Evolutionary conservation across 2,797 vertebrate genomes (phyloP).

Genomic region (Falco rusticolus): DNA sequence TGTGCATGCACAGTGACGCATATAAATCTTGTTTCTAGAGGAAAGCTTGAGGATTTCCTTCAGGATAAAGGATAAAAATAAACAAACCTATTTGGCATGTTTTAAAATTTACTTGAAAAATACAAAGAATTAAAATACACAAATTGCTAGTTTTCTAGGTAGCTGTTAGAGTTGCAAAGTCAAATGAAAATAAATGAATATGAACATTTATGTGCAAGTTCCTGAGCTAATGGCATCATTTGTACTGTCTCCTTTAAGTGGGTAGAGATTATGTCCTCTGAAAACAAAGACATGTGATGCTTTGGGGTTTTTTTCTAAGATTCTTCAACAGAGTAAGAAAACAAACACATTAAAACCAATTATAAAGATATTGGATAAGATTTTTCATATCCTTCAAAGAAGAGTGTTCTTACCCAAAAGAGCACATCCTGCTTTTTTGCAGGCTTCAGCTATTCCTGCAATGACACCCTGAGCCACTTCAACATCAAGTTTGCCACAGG

Average conservation of each 20-base stretch:
- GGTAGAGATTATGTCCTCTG: background rate
- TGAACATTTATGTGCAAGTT: background rate
- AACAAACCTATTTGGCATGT: background rate
- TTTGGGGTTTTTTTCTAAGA: background rate
- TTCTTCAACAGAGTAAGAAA: background rate
- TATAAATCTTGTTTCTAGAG: background rate
- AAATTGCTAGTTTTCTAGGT: background rate
- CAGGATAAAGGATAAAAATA: background rate
- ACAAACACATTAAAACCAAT: background rate
- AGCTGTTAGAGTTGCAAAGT: background rate
- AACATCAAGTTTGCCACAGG: constrained; percentile 91
- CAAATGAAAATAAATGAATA: background rate
- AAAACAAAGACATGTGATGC: background rate
- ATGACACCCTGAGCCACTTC: constrained; percentile 82
- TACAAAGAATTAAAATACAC: background rate
- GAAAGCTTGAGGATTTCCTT: background rate
- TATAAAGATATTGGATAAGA: background rate
- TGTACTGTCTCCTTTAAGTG: background rate
- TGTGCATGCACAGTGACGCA: background rate
- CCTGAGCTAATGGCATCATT: background rate
- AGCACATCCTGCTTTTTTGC: constrained; percentile 88
- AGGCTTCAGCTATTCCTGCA: constrained; percentile 88
- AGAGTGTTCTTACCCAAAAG: constrained; percentile 85
- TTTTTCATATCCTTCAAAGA: background rate
- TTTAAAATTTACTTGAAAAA: background rate